A percentile compares a stretch with the other conserved stretches of the same genome.
Conservation (phyloP, 1,140 invertebrate species). For the Doryteuthis pealeii region DNA sequence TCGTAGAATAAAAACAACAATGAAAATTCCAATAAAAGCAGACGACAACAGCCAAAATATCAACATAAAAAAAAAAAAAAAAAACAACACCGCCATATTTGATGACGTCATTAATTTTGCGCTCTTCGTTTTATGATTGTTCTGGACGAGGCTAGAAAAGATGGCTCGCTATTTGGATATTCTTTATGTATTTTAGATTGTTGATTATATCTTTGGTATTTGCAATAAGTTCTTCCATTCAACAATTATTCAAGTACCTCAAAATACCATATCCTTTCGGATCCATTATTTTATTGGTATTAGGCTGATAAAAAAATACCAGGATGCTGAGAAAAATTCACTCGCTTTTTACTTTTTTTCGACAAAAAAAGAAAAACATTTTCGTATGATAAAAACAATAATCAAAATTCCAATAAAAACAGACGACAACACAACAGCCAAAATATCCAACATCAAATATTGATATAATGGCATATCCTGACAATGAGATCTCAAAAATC, state of each 20-base stretch:
- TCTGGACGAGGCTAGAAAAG: slow-evolving; percentile 25
- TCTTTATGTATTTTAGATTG: slow-evolving; percentile 19
- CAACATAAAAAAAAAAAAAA: too few species aligned
- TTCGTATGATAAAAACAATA: too few species aligned
- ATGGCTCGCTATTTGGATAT: slow-evolving; percentile 30
- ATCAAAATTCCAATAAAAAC: slow-evolving; percentile 61
- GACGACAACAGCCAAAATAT: too few species aligned
- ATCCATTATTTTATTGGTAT: slow-evolving; percentile 56
- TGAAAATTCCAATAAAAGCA: too few species aligned
- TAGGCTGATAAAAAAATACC: slow-evolving; percentile 69
- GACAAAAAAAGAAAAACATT: too few species aligned
- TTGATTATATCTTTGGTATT: slow-evolving; percentile 31
- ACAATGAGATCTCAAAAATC: too few species aligned
- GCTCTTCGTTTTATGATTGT: slow-evolving; percentile 28
- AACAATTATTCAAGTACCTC: slow-evolving; percentile 41
- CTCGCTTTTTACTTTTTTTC: too few species aligned
- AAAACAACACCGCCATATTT: slow-evolving; percentile 17
- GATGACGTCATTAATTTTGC: slow-evolving; percentile 28
- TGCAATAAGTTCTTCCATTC: slow-evolving; percentile 36
- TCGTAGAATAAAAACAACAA: too few species aligned
- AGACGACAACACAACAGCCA: too few species aligned
- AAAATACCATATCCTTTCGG: slow-evolving; percentile 49
- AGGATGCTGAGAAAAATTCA: slow-evolving; percentile 75
- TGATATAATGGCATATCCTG: too few species aligned
- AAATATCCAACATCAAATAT: too few species aligned